phyloP scores from a whole-genome alignment of 2,888 invertebrate genomes.

The Spisula subtruncata region DNA sequence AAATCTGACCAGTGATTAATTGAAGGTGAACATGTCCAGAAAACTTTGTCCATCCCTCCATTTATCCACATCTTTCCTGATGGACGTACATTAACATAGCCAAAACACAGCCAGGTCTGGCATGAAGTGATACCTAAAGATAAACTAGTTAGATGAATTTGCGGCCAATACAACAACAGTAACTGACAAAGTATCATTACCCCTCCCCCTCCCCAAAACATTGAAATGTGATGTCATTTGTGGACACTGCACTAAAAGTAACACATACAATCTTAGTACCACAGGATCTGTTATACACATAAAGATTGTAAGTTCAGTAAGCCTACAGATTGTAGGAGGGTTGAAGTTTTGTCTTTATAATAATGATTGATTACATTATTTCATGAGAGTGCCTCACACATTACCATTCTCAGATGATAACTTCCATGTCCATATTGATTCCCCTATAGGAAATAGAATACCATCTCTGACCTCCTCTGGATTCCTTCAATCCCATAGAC shows the following conservation, averaged over 20 bases:
- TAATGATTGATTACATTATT: conserved; percentile 13
- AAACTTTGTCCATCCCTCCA: too few relatives aligned
- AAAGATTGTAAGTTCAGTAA: not conserved
- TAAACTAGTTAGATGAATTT: too few relatives aligned
- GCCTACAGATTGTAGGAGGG: not conserved
- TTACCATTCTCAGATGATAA: conserved; percentile 6
- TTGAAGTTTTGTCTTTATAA: not conserved
- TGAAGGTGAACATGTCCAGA: too few relatives aligned
- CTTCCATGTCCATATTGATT: not conserved
- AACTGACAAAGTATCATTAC: not conserved
- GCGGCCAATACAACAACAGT: not conserved
- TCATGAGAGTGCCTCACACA: not conserved
- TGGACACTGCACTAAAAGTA: too few relatives aligned
- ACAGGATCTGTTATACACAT: too few relatives aligned
- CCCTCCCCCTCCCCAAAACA: too few relatives aligned
- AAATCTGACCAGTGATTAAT: too few relatives aligned
- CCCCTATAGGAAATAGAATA: not conserved
- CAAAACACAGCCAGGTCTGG: too few relatives aligned
- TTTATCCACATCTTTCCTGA: too few relatives aligned
- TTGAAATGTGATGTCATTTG: too few relatives aligned
- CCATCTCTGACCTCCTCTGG: conserved; percentile 15
- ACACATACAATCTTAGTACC: not conserved
- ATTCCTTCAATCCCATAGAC: conserved; percentile 7
- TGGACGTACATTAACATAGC: too few relatives aligned
- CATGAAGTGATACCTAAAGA: too few relatives aligned